Evolutionary conservation across 2,113 vertebrate species (phyloP), one percentile per base, ranked within the genome.

Genomic region (Proterorhinus semilunaris): DNA sequence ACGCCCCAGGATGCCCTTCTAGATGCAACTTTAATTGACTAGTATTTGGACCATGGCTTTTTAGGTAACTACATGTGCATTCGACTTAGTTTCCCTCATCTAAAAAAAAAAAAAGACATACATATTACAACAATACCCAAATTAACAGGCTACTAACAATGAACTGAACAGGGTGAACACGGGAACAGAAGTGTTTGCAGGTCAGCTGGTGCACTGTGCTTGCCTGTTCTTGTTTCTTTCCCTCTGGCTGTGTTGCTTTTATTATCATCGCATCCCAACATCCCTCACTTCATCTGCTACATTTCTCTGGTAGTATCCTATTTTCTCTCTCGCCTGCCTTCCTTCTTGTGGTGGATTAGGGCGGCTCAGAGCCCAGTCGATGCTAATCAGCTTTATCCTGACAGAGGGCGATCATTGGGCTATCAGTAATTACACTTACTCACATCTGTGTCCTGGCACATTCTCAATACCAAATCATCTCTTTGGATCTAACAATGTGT

Each of bases 301-400:
- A 47, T 59, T 61, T 42, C 59, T 79, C 43, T 51, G 55, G 13
- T 47, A 62, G 13, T 47, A 62, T 70, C 66, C 7, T 43, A 11
- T 47, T 16, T 43, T 49, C 49, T 71, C 55, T 50, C 46, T 72
- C 62, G 51, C 57, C 62, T 80, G 81, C 80, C 63, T 71, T 81
- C 80, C 78, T 76, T 75, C 69, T 87, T 77, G 79, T 75, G 43
- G 58, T 78, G 83, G 82, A 82, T 90, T 88, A 88, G 61, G 67
- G 54, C 27, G 44, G 65, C 51, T 91, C 84, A 77, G 66, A 83
- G 81, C 51, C 71, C 67, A 65, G 77, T 90, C 87, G 62, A 91
- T 91, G 74, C 82, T 91, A 90, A 91, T 90, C 86, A 51, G 84
- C 72, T 91, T 91, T 86, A 88, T 84, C 77, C 69, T 79, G 85